These are phyloP conservation scores for Pavo muticus DNA, from an alignment of 2,113 vertebrate species.

Conservation along the genomic window DNA sequence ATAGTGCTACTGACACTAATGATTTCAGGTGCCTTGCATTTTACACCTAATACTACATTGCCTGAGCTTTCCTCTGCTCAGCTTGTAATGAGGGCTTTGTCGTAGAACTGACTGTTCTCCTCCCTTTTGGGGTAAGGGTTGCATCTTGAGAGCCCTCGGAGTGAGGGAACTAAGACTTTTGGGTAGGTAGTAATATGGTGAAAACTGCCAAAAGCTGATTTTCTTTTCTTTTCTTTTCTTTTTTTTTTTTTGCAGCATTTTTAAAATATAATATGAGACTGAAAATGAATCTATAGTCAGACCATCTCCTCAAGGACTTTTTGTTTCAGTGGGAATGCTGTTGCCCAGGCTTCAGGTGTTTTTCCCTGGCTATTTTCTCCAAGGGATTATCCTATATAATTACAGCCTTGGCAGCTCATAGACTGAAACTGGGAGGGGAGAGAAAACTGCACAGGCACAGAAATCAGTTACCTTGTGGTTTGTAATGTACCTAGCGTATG, in stretches of 20 bases:
- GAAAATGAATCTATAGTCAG: neutral
- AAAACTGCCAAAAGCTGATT: neutral
- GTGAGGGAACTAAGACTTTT: neutral
- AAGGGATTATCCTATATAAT: slow-evolving; percentile 32
- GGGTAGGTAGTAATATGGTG: neutral
- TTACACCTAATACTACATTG: neutral
- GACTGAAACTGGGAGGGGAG: neutral
- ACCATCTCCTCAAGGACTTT: neutral
- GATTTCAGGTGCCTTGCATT: neutral
- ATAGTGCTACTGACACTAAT: neutral
- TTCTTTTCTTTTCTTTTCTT: neutral
- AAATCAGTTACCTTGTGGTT: neutral
- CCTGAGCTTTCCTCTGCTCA: neutral
- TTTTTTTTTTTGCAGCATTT: neutral
- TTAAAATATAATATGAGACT: neutral
- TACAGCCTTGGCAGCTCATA: neutral
- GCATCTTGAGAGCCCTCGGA: neutral
- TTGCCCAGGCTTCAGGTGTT: slow-evolving; percentile 14
- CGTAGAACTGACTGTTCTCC: neutral
- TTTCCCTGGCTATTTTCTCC: slow-evolving; percentile 23
- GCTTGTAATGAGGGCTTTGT: neutral
- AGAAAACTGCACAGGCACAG: neutral
- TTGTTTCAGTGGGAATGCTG: neutral
- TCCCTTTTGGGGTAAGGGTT: neutral
- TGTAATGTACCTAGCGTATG: neutral